Evolutionary conservation across 1,140 invertebrate species (phyloP).

Genomic region (Hypsibius dujardini): DNA sequence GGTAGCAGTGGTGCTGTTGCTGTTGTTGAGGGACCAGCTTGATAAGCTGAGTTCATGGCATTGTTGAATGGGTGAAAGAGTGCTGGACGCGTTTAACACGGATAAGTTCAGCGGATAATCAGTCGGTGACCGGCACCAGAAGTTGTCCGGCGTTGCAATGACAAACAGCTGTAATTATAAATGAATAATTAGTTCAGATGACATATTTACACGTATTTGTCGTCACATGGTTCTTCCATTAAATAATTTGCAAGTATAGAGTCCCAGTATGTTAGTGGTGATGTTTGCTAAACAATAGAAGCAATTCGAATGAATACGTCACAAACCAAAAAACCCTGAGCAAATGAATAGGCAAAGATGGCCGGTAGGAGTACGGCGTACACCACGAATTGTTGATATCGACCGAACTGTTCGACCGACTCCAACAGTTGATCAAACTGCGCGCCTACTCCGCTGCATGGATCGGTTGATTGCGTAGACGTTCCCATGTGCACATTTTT

Average conservation of each 20-base stretch:
- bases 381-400: background rate
- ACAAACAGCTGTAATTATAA: conserved; percentile 1
- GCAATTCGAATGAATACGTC: background rate
- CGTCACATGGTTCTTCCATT: too few relatives aligned
- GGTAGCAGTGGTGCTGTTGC: too few relatives aligned
- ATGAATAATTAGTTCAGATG: too few relatives aligned
- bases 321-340: background rate
- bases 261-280: too few relatives aligned
- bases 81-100: background rate
- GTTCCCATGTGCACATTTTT: background rate
- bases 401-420: background rate
- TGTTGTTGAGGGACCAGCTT: background rate
- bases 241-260: too few relatives aligned
- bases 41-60: background rate
- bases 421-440: conserved; percentile 1
- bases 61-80: background rate
- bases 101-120: background rate
- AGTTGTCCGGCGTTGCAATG: conserved; percentile 6
- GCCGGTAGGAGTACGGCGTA: background rate
- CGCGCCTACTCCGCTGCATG: background rate
- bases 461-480: background rate
- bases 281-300: conserved; percentile 6
- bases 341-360: conserved; percentile 7
- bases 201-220: too few relatives aligned
- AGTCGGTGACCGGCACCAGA: background rate